Evolutionary conservation across 2,888 invertebrate species (phyloP).

Genomic region (Drosophila borborema): DNA sequence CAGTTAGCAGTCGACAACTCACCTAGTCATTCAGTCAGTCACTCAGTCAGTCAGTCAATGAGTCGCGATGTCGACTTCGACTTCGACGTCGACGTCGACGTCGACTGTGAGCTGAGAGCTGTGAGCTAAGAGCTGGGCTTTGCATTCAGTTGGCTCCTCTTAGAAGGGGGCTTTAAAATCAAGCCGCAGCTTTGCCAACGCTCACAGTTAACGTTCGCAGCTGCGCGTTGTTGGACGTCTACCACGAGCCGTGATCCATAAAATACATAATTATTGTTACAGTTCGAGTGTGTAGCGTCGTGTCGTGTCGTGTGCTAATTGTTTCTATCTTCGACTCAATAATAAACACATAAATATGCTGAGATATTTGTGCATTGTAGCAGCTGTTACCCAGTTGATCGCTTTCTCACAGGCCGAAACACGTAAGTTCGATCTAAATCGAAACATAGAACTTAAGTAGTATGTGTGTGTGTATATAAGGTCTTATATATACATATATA

Average conservation of each 20-base stretch:
- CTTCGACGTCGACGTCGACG: not conserved
- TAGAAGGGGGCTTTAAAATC: constrained; percentile 65
- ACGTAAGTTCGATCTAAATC: constrained; percentile 55
- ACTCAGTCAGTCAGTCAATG: constrained; percentile 18
- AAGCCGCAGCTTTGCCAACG: constrained; percentile 28
- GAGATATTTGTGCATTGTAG: constrained; percentile 46
- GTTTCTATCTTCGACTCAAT: not conserved
- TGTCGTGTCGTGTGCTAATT: constrained; percentile 11
- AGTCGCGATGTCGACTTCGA: constrained; percentile 9
- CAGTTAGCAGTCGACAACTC: constrained; percentile 19
- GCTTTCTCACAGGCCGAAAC: constrained; percentile 45
- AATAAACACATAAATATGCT: constrained; percentile 46
- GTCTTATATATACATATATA: too few species aligned
- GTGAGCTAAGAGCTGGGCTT: constrained; percentile 19
- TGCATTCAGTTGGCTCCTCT: constrained; percentile 23
- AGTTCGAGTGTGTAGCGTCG: constrained; percentile 4
- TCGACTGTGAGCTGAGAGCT: constrained; percentile 13
- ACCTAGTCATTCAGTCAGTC: constrained; percentile 26
- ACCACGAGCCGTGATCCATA: constrained; percentile 16
- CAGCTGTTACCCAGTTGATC: constrained; percentile 45
- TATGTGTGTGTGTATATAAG: not conserved
- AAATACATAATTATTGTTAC: constrained; percentile 7
- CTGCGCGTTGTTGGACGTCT: constrained; percentile 58
- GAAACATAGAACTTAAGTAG: not conserved
- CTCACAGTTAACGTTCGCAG: constrained; percentile 69